Conservation (phyloP, 2,797 vertebrate species). For the Coregonus ussuriensis region DNA sequence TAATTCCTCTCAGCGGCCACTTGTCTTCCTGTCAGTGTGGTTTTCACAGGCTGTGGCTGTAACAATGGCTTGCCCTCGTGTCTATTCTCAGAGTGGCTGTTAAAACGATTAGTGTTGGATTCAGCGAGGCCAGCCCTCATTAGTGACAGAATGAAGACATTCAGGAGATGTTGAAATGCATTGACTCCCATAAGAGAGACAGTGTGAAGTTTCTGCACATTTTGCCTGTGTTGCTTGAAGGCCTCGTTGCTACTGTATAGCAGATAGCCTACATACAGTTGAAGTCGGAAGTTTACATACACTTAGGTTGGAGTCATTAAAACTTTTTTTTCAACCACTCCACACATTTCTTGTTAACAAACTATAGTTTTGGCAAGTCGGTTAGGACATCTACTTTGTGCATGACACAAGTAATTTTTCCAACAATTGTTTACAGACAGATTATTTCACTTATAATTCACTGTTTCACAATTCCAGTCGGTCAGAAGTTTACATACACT, state of each 20-base stretch:
- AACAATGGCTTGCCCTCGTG: constrained; percentile 30
- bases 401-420: too few species aligned
- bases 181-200: constrained; percentile 17
- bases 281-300: too few species aligned
- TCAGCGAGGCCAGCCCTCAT: constrained; percentile 46
- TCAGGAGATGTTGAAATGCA: constrained; percentile 36
- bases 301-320: too few species aligned
- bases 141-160: constrained; percentile 50
- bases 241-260: constrained; percentile 12
- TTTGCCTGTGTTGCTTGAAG: constrained; percentile 2
- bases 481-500: too few species aligned
- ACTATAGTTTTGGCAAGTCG: too few species aligned
- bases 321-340: too few species aligned
- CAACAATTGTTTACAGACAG: too few species aligned
- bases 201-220: constrained; percentile 5
- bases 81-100: constrained; percentile 55
- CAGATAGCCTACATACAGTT: not conserved
- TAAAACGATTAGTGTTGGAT: constrained; percentile 59
- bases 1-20: constrained; percentile 64
- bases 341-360: too few species aligned
- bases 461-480: too few species aligned
- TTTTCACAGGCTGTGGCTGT: constrained; percentile 44
- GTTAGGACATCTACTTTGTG: too few species aligned
- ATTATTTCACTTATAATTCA: too few species aligned
- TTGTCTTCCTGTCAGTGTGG: constrained; percentile 51